Percentiles rank a stretch among this genome's conserved stretches.
These are phyloP conservation scores for Lycocorax pyrrhopterus DNA, from an alignment of 2,113 vertebrate genomes.

Conservation along the genomic window DNA sequence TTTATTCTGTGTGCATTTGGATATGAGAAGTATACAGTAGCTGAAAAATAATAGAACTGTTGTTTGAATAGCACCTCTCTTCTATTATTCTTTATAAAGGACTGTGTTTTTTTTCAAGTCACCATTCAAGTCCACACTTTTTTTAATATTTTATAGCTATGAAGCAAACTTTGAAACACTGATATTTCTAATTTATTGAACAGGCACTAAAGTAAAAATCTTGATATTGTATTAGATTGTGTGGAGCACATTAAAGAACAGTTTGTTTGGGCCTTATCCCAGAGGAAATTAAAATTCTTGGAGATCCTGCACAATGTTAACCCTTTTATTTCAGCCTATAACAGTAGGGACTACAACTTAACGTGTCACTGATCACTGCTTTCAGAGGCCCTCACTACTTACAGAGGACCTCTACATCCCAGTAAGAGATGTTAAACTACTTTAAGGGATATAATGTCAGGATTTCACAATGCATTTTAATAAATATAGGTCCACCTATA, in stretches of 20 bases:
- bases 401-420: neutral
- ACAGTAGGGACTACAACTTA: neutral
- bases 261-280: neutral
- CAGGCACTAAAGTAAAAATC: neutral
- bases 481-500: neutral
- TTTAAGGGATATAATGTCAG: neutral
- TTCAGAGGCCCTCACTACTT: neutral
- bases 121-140: neutral
- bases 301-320: neutral
- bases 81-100: neutral
- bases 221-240: neutral
- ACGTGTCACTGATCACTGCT: neutral
- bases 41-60: neutral
- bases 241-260: neutral
- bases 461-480: neutral
- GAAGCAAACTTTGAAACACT: neutral
- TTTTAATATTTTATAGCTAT: neutral
- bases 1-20: neutral
- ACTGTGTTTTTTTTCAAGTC: neutral
- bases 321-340: neutral
- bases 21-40: neutral
- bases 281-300: neutral
- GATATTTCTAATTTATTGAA: neutral
- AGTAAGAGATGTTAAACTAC: neutral
- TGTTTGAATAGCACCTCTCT: neutral